phyloP scores from a whole-genome alignment of 2,888 invertebrate genomes.

The Drosophila tripunctata region DNA sequence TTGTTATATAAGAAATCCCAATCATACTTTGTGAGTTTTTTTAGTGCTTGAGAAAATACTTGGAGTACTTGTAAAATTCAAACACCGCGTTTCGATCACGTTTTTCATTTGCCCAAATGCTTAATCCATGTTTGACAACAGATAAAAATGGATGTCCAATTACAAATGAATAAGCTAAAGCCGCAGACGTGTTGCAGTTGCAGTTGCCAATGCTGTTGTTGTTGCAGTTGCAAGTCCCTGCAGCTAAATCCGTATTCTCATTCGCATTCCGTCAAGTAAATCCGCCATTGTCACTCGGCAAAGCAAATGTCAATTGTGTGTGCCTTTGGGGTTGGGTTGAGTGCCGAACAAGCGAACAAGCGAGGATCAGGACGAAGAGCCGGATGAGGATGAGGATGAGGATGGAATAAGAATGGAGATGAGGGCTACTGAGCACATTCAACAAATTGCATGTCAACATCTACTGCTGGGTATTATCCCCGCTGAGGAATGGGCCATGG shows the following conservation, averaged over 20 bases:
- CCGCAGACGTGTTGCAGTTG: constrained; percentile 31
- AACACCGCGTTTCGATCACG: constrained; percentile 47
- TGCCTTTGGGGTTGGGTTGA: constrained; percentile 38
- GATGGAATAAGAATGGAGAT: constrained; percentile 1
- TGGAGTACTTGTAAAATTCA: constrained; percentile 18
- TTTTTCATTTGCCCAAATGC: constrained; percentile 26
- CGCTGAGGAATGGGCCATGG: constrained; percentile 2
- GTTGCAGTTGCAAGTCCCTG: constrained; percentile 42
- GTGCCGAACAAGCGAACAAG: constrained; percentile 8
- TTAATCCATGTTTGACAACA: constrained; percentile 28
- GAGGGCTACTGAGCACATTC: constrained; percentile 46
- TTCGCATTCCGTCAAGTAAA: constrained; percentile 29
- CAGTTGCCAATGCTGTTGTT: neutral
- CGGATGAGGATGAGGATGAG: constrained; percentile 6
- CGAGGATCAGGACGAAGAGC: constrained; percentile 28
- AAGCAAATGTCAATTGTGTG: constrained; percentile 71
- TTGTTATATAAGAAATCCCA: neutral
- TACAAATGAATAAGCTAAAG: constrained; percentile 61
- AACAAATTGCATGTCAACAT: constrained; percentile 79
- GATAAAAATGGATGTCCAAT: constrained; percentile 43
- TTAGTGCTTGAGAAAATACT: constrained; percentile 20
- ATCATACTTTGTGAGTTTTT: neutral
- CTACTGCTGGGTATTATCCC: constrained; percentile 63
- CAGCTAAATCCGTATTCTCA: constrained; percentile 58
- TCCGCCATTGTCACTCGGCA: constrained; percentile 65